Evolutionary conservation across 1,140 invertebrate species (phyloP).

Genomic region (Sitobion miscanthi): DNA sequence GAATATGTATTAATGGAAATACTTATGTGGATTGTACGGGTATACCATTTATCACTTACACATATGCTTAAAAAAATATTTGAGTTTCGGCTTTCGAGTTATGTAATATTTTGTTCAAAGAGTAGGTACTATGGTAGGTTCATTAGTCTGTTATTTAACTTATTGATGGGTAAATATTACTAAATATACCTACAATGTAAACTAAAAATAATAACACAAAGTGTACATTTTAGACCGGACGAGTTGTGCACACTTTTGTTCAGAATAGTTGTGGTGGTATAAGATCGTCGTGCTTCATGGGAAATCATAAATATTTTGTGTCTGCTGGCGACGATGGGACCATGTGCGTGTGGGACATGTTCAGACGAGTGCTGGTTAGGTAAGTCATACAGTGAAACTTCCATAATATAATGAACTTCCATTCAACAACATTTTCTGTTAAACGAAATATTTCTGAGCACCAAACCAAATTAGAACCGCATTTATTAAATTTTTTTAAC

Average conservation of each 20-base stretch:
- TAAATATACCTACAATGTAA: not conserved
- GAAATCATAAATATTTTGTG: slow-evolving; percentile 70
- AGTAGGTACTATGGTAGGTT: not conserved
- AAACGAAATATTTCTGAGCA: too few species aligned
- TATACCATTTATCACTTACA: not conserved
- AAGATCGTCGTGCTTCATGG: slow-evolving; percentile 68
- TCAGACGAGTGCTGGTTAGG: slow-evolving; percentile 70
- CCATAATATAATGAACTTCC: too few species aligned
- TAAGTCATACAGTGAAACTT: slow-evolving; percentile 59
- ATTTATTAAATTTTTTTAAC: too few species aligned
- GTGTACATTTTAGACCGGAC: slow-evolving; percentile 64
- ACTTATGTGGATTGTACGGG: not conserved
- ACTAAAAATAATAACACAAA: not conserved
- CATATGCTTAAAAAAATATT: not conserved
- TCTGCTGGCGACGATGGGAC: slow-evolving; percentile 79
- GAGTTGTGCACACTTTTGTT: slow-evolving; percentile 64
- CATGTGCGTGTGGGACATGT: slow-evolving; percentile 76
- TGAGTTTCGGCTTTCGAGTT: not conserved
- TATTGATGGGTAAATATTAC: not conserved
- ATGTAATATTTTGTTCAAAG: not conserved
- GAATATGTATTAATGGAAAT: not conserved
- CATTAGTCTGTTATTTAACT: not conserved
- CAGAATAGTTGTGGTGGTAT: slow-evolving; percentile 67
- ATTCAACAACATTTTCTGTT: too few species aligned
- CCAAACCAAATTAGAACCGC: too few species aligned